phyloP scores from a whole-genome alignment of 2,888 invertebrate species.

The Alcis repandata region DNA sequence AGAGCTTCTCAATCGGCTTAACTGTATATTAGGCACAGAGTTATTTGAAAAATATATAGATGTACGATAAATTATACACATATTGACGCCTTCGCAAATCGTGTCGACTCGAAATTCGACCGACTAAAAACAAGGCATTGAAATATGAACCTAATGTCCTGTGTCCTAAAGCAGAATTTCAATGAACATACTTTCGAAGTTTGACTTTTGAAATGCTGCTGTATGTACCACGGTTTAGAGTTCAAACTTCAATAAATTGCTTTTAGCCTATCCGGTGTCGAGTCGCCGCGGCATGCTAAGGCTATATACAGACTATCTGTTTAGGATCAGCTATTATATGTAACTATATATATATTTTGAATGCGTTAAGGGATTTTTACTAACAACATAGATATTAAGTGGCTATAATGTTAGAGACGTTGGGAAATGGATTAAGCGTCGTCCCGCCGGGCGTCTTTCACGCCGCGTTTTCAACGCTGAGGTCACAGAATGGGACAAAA shows the following conservation, averaged over 20 bases:
- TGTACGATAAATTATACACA: constrained; percentile 80
- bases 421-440: constrained; percentile 65
- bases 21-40: constrained; percentile 85
- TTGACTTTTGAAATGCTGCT: neutral
- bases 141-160: neutral
- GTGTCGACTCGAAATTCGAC: neutral
- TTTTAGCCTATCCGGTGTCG: neutral
- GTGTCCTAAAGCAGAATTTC: neutral
- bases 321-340: constrained; percentile 77
- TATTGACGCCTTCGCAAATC: constrained; percentile 31
- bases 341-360: constrained; percentile 84
- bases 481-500: neutral
- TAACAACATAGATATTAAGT: constrained; percentile 82
- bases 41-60: constrained; percentile 73
- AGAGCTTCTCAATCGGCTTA: constrained; percentile 84
- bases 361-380: constrained; percentile 86
- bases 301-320: constrained; percentile 73
- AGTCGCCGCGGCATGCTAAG: neutral
- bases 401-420: constrained; percentile 70
- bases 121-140: neutral
- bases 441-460: constrained; percentile 45
- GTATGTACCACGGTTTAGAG: neutral
- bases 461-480: constrained; percentile 17
- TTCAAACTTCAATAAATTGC: neutral
- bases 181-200: neutral